These are phyloP conservation scores for Drosophila asahinai DNA, from an alignment of 1,140 invertebrate genomes.

Conservation along the genomic window DNA sequence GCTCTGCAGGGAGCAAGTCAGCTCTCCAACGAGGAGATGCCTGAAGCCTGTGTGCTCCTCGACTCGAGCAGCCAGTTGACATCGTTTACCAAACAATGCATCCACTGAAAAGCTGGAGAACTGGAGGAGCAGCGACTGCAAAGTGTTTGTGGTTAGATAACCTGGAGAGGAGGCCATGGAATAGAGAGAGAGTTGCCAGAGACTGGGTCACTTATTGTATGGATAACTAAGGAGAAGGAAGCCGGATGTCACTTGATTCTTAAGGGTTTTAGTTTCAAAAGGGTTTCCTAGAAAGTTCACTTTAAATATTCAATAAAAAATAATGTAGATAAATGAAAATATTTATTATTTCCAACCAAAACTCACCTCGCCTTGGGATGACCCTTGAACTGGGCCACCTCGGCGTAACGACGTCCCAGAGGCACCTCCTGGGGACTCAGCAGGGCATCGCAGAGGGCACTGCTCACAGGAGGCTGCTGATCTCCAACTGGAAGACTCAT, in stretches of 20 bases:
- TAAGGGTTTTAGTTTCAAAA: too few relatives aligned
- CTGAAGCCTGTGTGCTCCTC: slow-evolving; percentile 29
- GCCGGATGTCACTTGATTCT: slow-evolving; percentile 3
- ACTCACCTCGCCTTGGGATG: slow-evolving; percentile 76
- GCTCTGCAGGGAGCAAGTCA: slow-evolving; percentile 2
- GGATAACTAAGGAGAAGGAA: slow-evolving; percentile 2
- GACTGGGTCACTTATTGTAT: slow-evolving; percentile 40
- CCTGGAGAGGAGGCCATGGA: slow-evolving; percentile 33
- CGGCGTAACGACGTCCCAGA: slow-evolving; percentile 81
- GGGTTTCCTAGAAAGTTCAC: too few relatives aligned
- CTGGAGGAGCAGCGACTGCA: slow-evolving; percentile 25
- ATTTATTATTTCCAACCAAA: not conserved
- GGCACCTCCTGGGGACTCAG: slow-evolving; percentile 84
- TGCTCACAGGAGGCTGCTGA: slow-evolving; percentile 3
- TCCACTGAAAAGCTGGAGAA: slow-evolving; percentile 10
- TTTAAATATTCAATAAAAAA: not conserved
- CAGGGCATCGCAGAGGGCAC: slow-evolving; percentile 59
- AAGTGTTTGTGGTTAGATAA: slow-evolving; percentile 51
- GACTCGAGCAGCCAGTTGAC: slow-evolving; percentile 68
- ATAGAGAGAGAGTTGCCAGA: not conserved
- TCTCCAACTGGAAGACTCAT: slow-evolving; percentile 54
- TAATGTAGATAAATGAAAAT: not conserved
- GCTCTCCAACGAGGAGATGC: not conserved
- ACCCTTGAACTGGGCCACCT: slow-evolving; percentile 81
- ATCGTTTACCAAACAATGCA: slow-evolving; percentile 67